Base-by-base conservation (phyloP, 2,797 vertebrate genomes). In the Ceryle rudis region DNA sequence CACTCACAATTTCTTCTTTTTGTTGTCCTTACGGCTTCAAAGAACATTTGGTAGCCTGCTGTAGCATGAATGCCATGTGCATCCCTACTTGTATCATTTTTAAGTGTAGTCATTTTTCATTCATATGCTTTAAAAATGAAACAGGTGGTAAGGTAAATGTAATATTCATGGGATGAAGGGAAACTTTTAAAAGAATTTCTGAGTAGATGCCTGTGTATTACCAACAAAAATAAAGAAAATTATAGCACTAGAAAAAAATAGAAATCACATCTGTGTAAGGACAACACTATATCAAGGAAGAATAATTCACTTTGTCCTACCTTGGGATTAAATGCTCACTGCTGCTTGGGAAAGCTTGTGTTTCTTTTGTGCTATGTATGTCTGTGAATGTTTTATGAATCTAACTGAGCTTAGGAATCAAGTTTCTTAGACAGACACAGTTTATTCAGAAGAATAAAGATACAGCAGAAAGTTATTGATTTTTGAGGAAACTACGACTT, bases 381-480 rank as follows among this genome's bases (percentile, higher is more conserved):
- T 98, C 98, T 98, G 98, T 98, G 98, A 98, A 98, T 98, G 98
- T 99, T 99, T 98, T 98, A 98, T 98, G 98, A 98, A 98, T 98
- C 98, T 98, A 99, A 98, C 98, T 98, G 98, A 98, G 97, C 98
- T 97, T 97, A 94, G 97, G 98, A 98, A 98, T 99, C 98, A 97
- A 98, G 98, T 99, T 99, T 98, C 99, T 98, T 97, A 65, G 97
- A 98, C 98, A 99, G 98, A 99, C 99, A 99, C 98, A 97, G 98
- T 99, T 99, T 99, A 99, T 98, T 99, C 98, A 95, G 97, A 98
- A 98, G 98, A 99, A 99, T 99, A 98, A 99, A 99, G 98, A 99
- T 98, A 98, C 98, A 98, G 98, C 98, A 98, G 98, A 98, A 98
- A 95, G 97, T 96, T 98, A 99, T 99, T 97, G 99, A 99, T 99